Evolutionary conservation across 2,113 vertebrate genomes (phyloP), one percentile per base, ranked within the genome.

Genomic region (Poeciliopsis prolifica): DNA sequence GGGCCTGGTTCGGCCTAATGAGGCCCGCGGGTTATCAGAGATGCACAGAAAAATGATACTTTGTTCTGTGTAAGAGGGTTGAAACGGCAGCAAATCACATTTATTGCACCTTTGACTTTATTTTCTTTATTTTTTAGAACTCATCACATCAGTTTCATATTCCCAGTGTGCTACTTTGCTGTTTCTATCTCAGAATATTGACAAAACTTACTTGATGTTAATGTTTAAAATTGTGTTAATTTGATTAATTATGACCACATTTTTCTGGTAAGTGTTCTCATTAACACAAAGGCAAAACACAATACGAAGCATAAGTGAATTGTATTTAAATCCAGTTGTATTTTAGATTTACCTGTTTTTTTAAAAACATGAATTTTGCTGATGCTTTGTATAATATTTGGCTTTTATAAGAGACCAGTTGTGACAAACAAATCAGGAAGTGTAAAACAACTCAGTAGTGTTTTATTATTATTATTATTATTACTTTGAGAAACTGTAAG

Each of bases 1-100:
- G 1, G 74, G 28, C 12, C 44, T 2, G 68, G 63, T 84, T 86
- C 74, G 67, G 51, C 70, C 68, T 91, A 91, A 92, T 83, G 89
- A 89, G 91, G 66, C 91, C 81, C 87, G 0, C 2, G 91, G 84
- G 91, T 88, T 82, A 87, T 92, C 48, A 88, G 51, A 84, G 60
- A 92, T 88, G 83, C 91, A 92, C 35, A 78, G 84, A 66, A 9
- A 85, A 70, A 63, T 61, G 58, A 79, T 62, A 83, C 76, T 68
- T 70, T 71, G 69, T 61, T 70, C 81, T 37, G 51, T 31, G 42
- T n/a, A 40, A 51, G 40, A 76, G 14, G 31, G 42, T 73, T 62
- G 78, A 75, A 79, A 68, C 29, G 29, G 63, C 31, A 60, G 28
- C 33, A 44, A 4, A 22, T 65, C 8, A 13, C 12, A n/a, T 40